Percentiles rank a stretch among this genome's conserved stretches.
Evolutionary conservation across 2,113 vertebrate genomes (phyloP).

Genomic region (Meleagris gallopavo): DNA sequence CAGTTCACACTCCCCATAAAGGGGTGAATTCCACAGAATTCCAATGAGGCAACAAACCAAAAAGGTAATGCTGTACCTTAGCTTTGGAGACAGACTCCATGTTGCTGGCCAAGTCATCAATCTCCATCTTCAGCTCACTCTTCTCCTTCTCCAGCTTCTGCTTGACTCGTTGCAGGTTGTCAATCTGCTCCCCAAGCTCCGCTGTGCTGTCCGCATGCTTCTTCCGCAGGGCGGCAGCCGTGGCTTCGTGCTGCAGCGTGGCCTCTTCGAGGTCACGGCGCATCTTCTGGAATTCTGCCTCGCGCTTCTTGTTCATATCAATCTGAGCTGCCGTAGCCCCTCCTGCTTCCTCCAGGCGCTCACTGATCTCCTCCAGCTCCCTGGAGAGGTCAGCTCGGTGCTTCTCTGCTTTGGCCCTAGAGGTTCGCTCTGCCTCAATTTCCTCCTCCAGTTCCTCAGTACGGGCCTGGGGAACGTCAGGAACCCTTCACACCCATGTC

Average conservation of each 20-base stretch:
- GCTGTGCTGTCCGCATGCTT: constrained; percentile 90
- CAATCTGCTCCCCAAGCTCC: constrained; percentile 91
- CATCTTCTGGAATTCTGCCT: constrained; percentile 92
- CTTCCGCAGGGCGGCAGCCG: constrained; percentile 82
- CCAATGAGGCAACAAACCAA: too few species aligned
- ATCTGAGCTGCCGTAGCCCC: constrained; percentile 88
- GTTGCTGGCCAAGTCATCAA: constrained; percentile 65
- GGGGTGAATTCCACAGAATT: too few species aligned
- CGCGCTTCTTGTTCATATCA: constrained; percentile 93
- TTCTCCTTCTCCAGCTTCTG: constrained; percentile 95
- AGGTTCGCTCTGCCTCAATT: too few species aligned
- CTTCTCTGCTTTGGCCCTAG: constrained; percentile 64
- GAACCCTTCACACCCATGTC: too few species aligned
- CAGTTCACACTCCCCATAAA: too few species aligned
- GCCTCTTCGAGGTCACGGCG: constrained; percentile 89
- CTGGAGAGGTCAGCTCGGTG: constrained; percentile 85
- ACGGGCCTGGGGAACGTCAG: too few species aligned
- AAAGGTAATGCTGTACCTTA: neutral
- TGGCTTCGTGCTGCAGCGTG: constrained; percentile 92
- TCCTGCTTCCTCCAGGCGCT: constrained; percentile 89
- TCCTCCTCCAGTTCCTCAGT: too few species aligned
- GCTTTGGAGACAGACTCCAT: neutral
- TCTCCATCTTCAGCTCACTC: constrained; percentile 92
- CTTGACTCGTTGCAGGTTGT: constrained; percentile 90
- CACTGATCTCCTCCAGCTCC: constrained; percentile 93